Conservation (phyloP, 2,113 vertebrate genomes). For the Bos taurus region DNA sequence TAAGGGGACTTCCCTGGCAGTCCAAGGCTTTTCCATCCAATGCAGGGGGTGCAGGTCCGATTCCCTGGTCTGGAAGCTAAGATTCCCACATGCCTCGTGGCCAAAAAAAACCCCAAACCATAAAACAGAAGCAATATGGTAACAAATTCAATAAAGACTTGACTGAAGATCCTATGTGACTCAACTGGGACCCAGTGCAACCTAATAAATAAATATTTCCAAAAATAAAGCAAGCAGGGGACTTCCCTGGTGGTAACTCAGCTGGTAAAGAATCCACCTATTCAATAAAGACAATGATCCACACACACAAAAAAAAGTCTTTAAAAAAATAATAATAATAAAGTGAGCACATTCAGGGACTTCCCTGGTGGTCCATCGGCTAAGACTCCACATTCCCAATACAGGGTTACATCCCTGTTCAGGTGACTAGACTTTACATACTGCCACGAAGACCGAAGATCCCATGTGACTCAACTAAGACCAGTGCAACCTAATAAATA, state of each 20-base stretch:
- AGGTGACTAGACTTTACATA: neutral
- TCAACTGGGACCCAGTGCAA: neutral
- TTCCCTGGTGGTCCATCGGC: neutral
- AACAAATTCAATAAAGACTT: neutral
- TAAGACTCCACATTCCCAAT: neutral
- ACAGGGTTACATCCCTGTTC: neutral
- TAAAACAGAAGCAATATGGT: neutral
- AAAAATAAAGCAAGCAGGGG: neutral
- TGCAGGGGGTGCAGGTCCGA: rapidly evolving
- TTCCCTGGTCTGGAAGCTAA: neutral
- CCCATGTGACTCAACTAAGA: neutral
- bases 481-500: neutral
- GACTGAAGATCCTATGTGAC: neutral
- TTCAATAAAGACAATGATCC: neutral
- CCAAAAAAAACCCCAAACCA: neutral
- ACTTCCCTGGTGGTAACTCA: neutral
- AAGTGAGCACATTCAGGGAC: neutral
- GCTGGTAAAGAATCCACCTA: neutral
- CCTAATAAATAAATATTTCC: neutral
- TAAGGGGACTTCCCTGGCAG: neutral
- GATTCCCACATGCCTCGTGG: rapidly evolving
- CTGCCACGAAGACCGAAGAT: rapidly evolving
- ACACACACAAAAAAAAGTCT: neutral
- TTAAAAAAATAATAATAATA: neutral
- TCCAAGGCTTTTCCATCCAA: neutral